phyloP scores from a whole-genome alignment of 2,113 vertebrate species.

The Symphodus melops region DNA sequence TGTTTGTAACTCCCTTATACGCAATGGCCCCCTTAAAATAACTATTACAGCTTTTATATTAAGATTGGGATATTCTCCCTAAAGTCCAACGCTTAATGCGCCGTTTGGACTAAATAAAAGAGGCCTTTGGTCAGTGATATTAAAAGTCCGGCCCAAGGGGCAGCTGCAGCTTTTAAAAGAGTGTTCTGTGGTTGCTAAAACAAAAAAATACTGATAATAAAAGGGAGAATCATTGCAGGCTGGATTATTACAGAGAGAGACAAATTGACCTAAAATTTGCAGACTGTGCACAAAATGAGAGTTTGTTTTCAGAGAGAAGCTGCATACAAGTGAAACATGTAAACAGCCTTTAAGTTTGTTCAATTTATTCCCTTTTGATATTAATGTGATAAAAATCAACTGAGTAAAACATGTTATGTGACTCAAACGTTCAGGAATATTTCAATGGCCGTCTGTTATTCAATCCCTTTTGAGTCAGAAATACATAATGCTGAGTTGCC shows the following conservation, averaged over 20 bases:
- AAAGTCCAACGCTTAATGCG: constrained; percentile 37
- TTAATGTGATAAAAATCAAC: too few species aligned
- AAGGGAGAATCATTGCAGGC: constrained; percentile 19
- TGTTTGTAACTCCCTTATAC: background rate
- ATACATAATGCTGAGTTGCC: background rate
- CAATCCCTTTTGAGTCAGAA: background rate
- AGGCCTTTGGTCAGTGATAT: constrained; percentile 66
- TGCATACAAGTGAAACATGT: too few species aligned
- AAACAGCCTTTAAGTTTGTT: too few species aligned
- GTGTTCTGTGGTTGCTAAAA: constrained; percentile 52
- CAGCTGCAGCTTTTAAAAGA: constrained; percentile 41
- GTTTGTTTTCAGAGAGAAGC: background rate
- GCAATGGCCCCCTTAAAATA: constrained; percentile 3
- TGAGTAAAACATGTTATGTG: too few species aligned
- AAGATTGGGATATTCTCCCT: constrained; percentile 46
- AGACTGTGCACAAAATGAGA: background rate
- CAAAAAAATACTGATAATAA: constrained; percentile 46
- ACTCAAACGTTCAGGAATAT: background rate
- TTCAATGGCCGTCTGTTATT: background rate
- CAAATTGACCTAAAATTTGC: constrained; percentile 20
- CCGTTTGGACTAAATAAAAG: constrained; percentile 62
- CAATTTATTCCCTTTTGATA: too few species aligned
- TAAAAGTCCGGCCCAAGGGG: constrained; percentile 65
- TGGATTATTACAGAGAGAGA: constrained; percentile 12
- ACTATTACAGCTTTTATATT: constrained; percentile 37